A percentile compares a stretch with the other conserved stretches of the same genome.
Evolutionary conservation across 2,888 invertebrate genomes (phyloP).

Genomic region (Argynnis bischoffii): DNA sequence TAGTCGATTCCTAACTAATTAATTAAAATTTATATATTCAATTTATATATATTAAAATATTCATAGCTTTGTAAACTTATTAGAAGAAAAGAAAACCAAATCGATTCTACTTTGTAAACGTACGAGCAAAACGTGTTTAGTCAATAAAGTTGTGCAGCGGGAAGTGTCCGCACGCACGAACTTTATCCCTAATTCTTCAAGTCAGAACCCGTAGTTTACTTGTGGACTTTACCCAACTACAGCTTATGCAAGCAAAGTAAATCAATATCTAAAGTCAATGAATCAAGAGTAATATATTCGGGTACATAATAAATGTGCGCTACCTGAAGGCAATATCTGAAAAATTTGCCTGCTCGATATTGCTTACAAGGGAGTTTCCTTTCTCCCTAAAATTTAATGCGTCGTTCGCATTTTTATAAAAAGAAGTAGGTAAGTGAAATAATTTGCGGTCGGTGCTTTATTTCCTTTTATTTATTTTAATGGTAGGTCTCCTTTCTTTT

Average conservation of each 20-base stretch:
- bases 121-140: conserved; percentile 17
- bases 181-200: conserved; percentile 61
- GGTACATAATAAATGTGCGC: conserved; percentile 83
- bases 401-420: conserved; percentile 82
- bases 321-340: conserved; percentile 83
- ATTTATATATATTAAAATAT: too few relatives aligned
- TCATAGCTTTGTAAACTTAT: too few relatives aligned
- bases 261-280: conserved; percentile 83
- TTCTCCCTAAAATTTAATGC: conserved; percentile 83
- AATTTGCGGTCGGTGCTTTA: conserved; percentile 80
- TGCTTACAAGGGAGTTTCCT: conserved; percentile 83
- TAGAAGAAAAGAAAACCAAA: background rate
- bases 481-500: conserved; percentile 77
- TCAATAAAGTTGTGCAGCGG: conserved; percentile 26
- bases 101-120: conserved; percentile 9
- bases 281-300: conserved; percentile 83
- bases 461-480: conserved; percentile 82
- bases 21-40: too few relatives aligned
- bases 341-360: conserved; percentile 83
- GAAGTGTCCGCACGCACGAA: conserved; percentile 50
- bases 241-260: conserved; percentile 81
- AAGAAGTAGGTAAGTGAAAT: conserved; percentile 82
- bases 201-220: conserved; percentile 60
- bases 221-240: conserved; percentile 68
- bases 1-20: too few relatives aligned